Conservation (phyloP, 2,113 vertebrate species). For the Rhea pennata region DNA sequence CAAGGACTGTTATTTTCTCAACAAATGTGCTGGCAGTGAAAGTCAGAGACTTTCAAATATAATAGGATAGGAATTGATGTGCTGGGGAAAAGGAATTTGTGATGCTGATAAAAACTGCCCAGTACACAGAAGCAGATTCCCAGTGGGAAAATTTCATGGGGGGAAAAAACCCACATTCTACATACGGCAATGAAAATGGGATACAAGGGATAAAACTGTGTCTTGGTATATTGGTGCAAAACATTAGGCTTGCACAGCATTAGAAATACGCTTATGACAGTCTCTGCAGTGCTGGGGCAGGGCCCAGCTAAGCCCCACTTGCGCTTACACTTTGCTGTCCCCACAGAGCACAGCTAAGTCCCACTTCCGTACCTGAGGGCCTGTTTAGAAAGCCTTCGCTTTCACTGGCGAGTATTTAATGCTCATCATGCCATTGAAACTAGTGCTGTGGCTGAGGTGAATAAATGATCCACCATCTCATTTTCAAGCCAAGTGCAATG, state of each 20-base stretch:
- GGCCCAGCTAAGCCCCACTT: background rate
- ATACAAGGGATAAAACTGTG: background rate
- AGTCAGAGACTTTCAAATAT: constrained; percentile 35
- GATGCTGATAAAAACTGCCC: background rate
- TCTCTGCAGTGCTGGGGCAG: background rate
- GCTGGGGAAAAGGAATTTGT: background rate
- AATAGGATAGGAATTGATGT: background rate
- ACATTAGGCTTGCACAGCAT: accelerated
- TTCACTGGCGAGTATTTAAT: background rate
- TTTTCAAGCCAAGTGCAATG: background rate
- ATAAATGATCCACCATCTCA: background rate
- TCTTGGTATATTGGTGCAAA: background rate
- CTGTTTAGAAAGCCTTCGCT: background rate
- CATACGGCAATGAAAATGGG: background rate
- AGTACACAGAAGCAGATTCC: background rate
- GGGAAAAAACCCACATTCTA: background rate
- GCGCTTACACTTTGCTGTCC: background rate
- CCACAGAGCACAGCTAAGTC: background rate
- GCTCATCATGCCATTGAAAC: background rate
- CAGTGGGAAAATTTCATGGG: background rate
- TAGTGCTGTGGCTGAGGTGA: background rate
- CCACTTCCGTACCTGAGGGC: background rate
- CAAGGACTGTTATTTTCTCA: constrained; percentile 37
- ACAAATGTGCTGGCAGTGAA: constrained; percentile 30
- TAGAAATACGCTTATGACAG: background rate